These are phyloP conservation scores for Ataeniobius toweri DNA, from an alignment of 2,797 vertebrate species.

Conservation along the genomic window DNA sequence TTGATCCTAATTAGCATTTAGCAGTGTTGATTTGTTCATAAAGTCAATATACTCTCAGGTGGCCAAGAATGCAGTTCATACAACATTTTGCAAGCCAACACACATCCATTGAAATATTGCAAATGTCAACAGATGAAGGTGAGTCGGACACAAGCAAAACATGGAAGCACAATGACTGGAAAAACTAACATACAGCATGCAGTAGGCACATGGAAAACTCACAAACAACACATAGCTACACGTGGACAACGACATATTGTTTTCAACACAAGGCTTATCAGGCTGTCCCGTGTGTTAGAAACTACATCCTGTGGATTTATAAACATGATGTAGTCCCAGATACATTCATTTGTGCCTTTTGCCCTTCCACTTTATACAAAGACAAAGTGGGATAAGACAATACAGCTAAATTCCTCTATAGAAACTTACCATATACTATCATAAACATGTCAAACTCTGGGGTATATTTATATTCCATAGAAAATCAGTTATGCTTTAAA, in stretches of 20 bases:
- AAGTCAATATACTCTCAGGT: neutral
- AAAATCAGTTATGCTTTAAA: too few species aligned
- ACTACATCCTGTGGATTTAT: constrained; percentile 36
- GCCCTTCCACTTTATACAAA: constrained; percentile 1
- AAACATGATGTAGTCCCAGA: constrained; percentile 46
- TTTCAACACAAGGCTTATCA: constrained; percentile 49
- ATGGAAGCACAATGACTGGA: constrained; percentile 13
- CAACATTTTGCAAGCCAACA: neutral
- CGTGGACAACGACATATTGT: constrained; percentile 28
- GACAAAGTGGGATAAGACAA: neutral
- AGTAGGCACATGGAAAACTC: neutral
- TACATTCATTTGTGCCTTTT: neutral
- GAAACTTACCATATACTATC: too few species aligned
- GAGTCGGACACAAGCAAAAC: constrained; percentile 4
- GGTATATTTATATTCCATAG: too few species aligned
- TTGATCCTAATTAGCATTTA: neutral
- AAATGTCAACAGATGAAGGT: neutral
- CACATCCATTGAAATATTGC: neutral
- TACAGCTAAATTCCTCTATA: too few species aligned
- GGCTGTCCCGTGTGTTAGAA: constrained; percentile 34
- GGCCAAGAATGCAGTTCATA: neutral
- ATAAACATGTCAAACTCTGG: too few species aligned
- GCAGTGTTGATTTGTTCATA: neutral
- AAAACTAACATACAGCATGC: neutral
- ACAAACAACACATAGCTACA: neutral